phyloP scores from a whole-genome alignment of 2,797 vertebrate genomes.

The Mormyrus proboscirostris region DNA sequence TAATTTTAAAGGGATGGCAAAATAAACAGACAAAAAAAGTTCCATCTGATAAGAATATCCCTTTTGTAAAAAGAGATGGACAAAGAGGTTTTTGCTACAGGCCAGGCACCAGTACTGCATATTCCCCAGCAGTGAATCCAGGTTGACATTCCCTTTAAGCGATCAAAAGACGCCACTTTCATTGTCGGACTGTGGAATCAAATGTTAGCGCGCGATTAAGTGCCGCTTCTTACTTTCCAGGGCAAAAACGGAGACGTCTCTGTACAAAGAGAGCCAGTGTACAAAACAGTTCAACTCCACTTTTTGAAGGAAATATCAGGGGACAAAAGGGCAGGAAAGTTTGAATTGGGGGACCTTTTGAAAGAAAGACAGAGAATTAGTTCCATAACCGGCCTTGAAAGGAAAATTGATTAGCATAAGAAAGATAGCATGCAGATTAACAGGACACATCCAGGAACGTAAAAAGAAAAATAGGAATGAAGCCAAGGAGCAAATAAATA shows the following conservation, averaged over 20 bases:
- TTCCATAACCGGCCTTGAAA: slow-evolving; percentile 62
- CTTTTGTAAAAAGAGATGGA: neutral
- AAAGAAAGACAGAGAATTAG: slow-evolving; percentile 67
- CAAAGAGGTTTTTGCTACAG: neutral
- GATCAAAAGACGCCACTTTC: neutral
- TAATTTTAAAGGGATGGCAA: neutral
- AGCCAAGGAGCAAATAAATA: slow-evolving; percentile 40
- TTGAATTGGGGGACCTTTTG: slow-evolving; percentile 70
- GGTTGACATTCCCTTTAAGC: neutral
- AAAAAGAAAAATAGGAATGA: slow-evolving; percentile 67
- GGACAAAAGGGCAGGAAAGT: slow-evolving; percentile 76
- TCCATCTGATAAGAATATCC: neutral
- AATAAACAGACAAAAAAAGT: neutral
- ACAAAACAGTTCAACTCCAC: slow-evolving; percentile 75
- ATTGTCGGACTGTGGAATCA: neutral
- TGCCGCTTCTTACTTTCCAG: neutral
- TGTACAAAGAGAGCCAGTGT: slow-evolving; percentile 64
- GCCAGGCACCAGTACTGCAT: neutral
- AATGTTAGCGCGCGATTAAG: slow-evolving; percentile 5
- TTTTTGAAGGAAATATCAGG: slow-evolving; percentile 80
- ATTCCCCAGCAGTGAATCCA: neutral
- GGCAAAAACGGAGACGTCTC: slow-evolving; percentile 38
- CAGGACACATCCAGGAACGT: slow-evolving; percentile 71
- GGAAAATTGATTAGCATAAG: slow-evolving; percentile 73
- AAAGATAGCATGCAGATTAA: slow-evolving; percentile 72